A percentile compares a stretch with the other conserved stretches of the same genome.
These are phyloP conservation scores for Agelastica alni DNA, from an alignment of 2,888 invertebrate genomes.

Conservation along the genomic window DNA sequence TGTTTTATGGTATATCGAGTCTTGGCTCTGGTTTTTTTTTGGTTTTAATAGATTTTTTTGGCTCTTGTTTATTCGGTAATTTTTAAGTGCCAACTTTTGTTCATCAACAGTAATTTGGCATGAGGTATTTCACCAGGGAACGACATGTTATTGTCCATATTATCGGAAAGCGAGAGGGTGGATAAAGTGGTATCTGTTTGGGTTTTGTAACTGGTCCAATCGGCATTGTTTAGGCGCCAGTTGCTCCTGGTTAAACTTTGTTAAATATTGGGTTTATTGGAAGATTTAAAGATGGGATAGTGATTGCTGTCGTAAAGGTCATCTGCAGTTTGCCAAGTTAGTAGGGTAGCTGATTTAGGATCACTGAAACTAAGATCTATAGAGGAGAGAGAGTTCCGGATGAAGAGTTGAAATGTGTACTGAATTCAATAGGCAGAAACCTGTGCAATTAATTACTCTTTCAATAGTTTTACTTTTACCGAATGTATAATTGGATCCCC, in stretches of 20 bases:
- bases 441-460: too few relatives aligned
- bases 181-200: neutral
- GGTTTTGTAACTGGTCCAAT: too few relatives aligned
- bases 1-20: too few relatives aligned
- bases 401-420: neutral
- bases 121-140: neutral
- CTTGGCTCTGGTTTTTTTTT: too few relatives aligned
- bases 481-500: neutral
- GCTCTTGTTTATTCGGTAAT: too few relatives aligned
- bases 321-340: neutral
- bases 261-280: neutral
- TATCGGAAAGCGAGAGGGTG: neutral
- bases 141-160: neutral
- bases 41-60: too few relatives aligned
- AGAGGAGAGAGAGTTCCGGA: neutral
- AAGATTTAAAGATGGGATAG: neutral
- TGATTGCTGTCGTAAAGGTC: neutral
- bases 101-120: neutral
- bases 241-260: neutral
- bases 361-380: neutral
- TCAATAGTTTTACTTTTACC: neutral
- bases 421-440: neutral
- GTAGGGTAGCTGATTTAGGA: neutral
- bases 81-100: neutral
- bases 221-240: neutral